These are phyloP conservation scores for Triplophysa yarkandensis DNA, from an alignment of 2,797 vertebrate species.

Conservation along the genomic window DNA sequence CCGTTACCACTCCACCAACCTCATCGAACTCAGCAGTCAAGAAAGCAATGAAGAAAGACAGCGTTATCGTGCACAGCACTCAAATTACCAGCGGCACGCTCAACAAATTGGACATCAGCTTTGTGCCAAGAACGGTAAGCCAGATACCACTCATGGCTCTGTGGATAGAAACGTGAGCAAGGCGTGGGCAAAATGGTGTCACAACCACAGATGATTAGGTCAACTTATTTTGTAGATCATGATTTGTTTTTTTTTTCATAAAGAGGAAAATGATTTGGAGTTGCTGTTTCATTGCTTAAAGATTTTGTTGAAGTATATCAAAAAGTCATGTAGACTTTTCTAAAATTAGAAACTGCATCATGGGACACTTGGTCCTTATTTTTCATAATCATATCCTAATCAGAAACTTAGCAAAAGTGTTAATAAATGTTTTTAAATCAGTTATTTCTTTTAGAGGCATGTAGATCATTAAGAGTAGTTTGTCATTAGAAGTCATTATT, in stretches of 20 bases:
- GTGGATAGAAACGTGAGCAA: slow-evolving; percentile 11
- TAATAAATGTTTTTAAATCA: too few relatives aligned
- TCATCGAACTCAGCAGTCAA: slow-evolving; percentile 44
- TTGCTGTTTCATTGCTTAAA: neutral
- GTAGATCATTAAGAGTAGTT: too few relatives aligned
- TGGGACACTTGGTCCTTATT: neutral
- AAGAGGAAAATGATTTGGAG: neutral
- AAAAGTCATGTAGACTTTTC: neutral
- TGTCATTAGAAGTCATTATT: too few relatives aligned
- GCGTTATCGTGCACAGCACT: slow-evolving; percentile 75
- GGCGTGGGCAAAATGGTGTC: neutral
- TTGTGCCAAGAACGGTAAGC: slow-evolving; percentile 83
- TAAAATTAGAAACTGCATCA: neutral
- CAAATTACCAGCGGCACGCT: slow-evolving; percentile 74
- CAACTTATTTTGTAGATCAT: neutral
- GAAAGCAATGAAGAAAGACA: slow-evolving; percentile 63
- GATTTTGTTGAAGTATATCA: neutral
- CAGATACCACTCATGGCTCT: neutral
- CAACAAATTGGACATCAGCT: slow-evolving; percentile 80
- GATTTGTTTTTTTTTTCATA: neutral
- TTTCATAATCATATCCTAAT: neutral
- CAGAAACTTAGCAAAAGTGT: too few relatives aligned
- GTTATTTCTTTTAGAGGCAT: too few relatives aligned
- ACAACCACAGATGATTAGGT: neutral
- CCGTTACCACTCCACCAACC: slow-evolving; percentile 15